phyloP scores from a whole-genome alignment of 2,888 invertebrate genomes.

The Eilema griseolum region DNA sequence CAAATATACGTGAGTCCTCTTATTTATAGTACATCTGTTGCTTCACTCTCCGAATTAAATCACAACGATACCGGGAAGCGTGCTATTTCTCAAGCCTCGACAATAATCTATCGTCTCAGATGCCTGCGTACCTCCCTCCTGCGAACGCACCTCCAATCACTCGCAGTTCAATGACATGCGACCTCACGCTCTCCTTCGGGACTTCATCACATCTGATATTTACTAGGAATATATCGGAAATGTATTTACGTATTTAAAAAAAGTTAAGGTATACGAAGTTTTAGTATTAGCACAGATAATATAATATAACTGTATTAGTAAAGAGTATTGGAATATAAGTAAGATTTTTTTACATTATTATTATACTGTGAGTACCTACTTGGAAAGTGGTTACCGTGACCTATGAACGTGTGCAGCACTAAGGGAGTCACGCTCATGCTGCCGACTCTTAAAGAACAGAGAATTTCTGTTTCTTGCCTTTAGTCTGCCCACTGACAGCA shows the following conservation, averaged over 20 bases:
- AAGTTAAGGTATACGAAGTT: no score
- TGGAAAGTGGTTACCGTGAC: no score
- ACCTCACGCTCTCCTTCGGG: not conserved
- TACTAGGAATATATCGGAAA: not conserved
- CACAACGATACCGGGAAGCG: not conserved
- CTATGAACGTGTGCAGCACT: no score
- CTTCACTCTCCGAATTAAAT: not conserved
- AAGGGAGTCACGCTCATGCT: no score
- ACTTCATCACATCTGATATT: not conserved
- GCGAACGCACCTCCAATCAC: not conserved
- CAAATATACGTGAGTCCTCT: not conserved
- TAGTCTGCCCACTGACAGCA: no score
- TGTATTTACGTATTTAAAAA: not conserved
- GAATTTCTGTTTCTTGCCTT: no score
- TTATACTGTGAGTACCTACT: no score
- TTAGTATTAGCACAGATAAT: no score
- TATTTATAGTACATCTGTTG: not conserved
- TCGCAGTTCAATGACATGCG: constrained; percentile 7
- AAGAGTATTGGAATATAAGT: no score
- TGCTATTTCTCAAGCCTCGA: not conserved
- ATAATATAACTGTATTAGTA: no score
- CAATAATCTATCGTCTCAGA: not conserved
- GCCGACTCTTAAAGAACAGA: no score
- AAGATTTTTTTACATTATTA: no score
- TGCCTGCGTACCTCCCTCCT: not conserved